Conservation (phyloP, 2,888 invertebrate species). For the Flexamia atlantica region DNA sequence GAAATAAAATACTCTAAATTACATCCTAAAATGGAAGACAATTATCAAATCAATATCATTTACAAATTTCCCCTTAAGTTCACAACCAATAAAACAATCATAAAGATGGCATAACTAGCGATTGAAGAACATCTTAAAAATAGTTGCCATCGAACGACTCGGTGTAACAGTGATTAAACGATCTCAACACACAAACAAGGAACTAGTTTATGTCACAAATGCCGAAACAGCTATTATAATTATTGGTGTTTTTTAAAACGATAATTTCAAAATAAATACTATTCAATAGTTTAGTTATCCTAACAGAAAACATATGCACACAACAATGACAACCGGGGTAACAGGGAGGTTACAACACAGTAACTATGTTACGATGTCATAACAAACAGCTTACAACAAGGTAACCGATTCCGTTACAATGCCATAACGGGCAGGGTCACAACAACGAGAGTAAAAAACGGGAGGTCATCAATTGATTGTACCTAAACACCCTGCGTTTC, state of each 20-base stretch:
- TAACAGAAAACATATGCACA: constrained; percentile 52
- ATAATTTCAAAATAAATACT: constrained; percentile 41
- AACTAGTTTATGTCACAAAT: constrained; percentile 42
- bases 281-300: constrained; percentile 30
- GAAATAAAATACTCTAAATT: constrained; percentile 44
- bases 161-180: constrained; percentile 38
- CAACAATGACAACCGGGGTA: constrained; percentile 42
- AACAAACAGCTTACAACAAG: constrained; percentile 25
- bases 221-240: constrained; percentile 46
- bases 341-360: constrained; percentile 41
- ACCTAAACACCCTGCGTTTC: constrained; percentile 63
- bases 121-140: constrained; percentile 34
- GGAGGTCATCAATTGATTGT: constrained; percentile 61
- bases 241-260: constrained; percentile 51
- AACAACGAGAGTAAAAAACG: constrained; percentile 62
- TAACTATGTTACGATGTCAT: constrained; percentile 1
- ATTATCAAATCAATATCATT: constrained; percentile 36
- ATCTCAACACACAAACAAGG: constrained; percentile 47
- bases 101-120: constrained; percentile 23
- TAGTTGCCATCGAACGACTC: constrained; percentile 41
- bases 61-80: constrained; percentile 48
- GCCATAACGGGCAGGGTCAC: constrained; percentile 52
- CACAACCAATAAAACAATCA: constrained; percentile 28
- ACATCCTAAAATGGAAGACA: constrained; percentile 56
- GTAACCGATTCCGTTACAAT: constrained; percentile 19